phyloP scores from a whole-genome alignment of 2,797 vertebrate species.

The Selene dorsalis region DNA sequence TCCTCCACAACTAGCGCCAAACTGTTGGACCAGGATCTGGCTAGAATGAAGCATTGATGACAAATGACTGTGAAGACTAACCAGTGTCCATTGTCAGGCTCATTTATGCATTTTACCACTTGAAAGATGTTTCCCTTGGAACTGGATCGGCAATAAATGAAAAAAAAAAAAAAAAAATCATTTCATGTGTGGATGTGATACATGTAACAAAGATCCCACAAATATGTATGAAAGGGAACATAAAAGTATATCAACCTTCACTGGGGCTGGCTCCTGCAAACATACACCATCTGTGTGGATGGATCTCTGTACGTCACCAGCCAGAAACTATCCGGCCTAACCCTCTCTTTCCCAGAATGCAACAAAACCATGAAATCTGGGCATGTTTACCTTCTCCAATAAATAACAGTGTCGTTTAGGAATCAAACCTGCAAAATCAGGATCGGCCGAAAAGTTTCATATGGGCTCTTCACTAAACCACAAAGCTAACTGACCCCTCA shows the following conservation, averaged over 20 bases:
- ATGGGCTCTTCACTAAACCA: slow-evolving; percentile 35
- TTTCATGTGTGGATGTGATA: slow-evolving; percentile 48
- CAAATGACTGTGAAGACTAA: slow-evolving; percentile 37
- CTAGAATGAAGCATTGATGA: slow-evolving; percentile 20
- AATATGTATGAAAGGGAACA: slow-evolving; percentile 59
- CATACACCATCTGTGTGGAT: slow-evolving; percentile 48
- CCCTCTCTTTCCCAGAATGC: slow-evolving; percentile 34
- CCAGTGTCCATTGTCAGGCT: slow-evolving; percentile 21
- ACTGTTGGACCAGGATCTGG: slow-evolving; percentile 8
- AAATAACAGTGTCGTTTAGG: not conserved
- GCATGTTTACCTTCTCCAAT: slow-evolving; percentile 12
- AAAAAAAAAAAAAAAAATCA: slow-evolving; percentile 5
- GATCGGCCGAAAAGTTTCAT: slow-evolving; percentile 20
- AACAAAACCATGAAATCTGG: slow-evolving; percentile 13
- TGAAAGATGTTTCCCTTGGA: slow-evolving; percentile 46
- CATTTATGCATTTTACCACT: slow-evolving; percentile 35
- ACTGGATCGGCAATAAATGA: slow-evolving; percentile 35
- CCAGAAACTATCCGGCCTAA: slow-evolving; percentile 15
- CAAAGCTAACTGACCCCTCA: slow-evolving; percentile 50
- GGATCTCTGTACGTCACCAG: slow-evolving; percentile 22
- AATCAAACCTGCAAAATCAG: not conserved
- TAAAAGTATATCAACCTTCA: slow-evolving; percentile 51
- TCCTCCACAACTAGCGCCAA: slow-evolving; percentile 16
- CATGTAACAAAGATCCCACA: slow-evolving; percentile 35
- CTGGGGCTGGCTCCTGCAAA: slow-evolving; percentile 44